phyloP scores from a whole-genome alignment of 1,140 invertebrate genomes.

The Delia radicum region DNA sequence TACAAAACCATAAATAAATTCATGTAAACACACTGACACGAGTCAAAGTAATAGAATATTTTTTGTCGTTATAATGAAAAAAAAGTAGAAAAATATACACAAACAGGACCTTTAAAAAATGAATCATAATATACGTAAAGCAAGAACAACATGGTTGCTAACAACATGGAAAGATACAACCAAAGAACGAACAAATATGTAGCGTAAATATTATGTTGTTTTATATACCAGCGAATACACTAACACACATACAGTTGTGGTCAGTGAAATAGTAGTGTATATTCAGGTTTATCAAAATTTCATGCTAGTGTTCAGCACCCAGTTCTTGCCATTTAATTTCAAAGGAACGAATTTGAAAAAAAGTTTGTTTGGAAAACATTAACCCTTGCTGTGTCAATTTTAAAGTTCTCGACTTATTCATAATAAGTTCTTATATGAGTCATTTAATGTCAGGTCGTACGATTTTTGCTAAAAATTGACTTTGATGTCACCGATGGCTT shows the following conservation, averaged over 20 bases:
- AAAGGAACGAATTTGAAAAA: no score
- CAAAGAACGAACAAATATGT: not conserved
- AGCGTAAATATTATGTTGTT: not conserved
- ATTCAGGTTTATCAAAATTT: no score
- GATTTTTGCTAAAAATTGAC: no score
- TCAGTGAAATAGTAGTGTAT: not conserved
- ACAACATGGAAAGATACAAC: not conserved
- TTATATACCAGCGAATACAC: not conserved
- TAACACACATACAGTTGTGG: not conserved
- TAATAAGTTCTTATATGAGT: no score
- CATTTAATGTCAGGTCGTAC: no score
- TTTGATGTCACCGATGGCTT: no score
- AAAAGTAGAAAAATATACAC: conserved; percentile 22
- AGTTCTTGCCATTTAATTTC: no score
- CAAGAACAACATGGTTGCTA: not conserved
- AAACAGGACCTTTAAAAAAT: conserved; percentile 30
- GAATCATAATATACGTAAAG: conserved; percentile 54
- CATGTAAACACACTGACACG: conserved; percentile 22
- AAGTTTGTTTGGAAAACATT: no score
- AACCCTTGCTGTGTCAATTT: no score
- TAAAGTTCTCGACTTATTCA: no score
- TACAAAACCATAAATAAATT: conserved; percentile 49
- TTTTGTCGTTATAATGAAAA: conserved; percentile 26
- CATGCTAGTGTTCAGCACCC: no score
- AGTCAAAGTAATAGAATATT: conserved; percentile 1